Base-by-base conservation (phyloP, 2,797 vertebrate genomes). In the Malurus splendens region DNA sequence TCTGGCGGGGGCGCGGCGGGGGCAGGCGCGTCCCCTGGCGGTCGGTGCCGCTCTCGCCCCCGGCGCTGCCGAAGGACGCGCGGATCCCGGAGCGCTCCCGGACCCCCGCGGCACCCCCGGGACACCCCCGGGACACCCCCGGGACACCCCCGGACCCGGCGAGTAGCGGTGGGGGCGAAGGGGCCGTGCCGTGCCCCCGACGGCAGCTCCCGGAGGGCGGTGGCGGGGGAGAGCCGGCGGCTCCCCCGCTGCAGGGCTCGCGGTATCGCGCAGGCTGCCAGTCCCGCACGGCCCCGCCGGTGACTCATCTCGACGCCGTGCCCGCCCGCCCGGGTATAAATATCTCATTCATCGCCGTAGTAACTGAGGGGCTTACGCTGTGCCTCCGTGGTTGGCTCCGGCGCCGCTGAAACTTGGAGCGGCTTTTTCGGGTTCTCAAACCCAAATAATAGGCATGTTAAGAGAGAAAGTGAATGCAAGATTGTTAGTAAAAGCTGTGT, bases 281-380 rank as follows among this genome's bases (percentile, higher is more conserved):
- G 78, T 77, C 61, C 72, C 10, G 48, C 32, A 0, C 65, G 57
- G 66, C 54, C 36, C 74, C 67, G 47, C 52, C 52, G 75, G 77
- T 90, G 91, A 88, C 52, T 87, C 86, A 66, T 73, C 18, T 39
- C 48, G 88, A 20, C 84, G 45, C 74, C 82, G 65, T 38, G 56
- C 82, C 56, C 57, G 82, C 71, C 54, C 61, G 72, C 56, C 59
- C 44, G 5, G 83, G 12, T 91, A 76, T 68, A 75, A 77, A 73
- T 82, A 72, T 52, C 80, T 82, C 89, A 82, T 91, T 95, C 86
- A 90, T 91, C 66, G 82, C 72, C 80, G 83, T 76, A 84, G 77
- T 72, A 50, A 80, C 90, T 25, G 88, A 41, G 82, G 5, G 42
- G 89, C 18, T 74, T 50, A 41, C 76, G 72, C 44, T 52, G 82